Evolutionary conservation across 2,888 invertebrate genomes (phyloP), one percentile per base, ranked within the genome.

Genomic region (Eremobia ochroleuca): DNA sequence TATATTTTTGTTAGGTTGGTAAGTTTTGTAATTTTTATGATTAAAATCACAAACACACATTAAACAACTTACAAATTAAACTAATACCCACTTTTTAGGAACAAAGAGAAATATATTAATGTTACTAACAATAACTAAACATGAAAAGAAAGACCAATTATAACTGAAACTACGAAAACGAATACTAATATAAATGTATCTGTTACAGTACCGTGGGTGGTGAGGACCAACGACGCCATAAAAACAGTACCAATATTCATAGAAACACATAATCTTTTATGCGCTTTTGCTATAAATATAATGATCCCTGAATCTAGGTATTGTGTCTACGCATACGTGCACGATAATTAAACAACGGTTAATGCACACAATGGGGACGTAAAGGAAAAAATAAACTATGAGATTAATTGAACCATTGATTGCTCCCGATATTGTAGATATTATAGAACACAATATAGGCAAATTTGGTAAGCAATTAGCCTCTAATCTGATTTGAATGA

Each of bases 271-370:
- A 80, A 77, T 46, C 73, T 75, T 87, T 87, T 77, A 68, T 87
- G 58, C 74, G 40, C 65, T 82, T 79, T 89, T 87, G 86, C 78
- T 79, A 87, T 82, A 79, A 87, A 76, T 80, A 77, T 59, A 66
- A 81, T 85, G 66, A 88, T 68, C 52, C 18, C 72, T 81, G 69
- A 73, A 76, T 82, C 46, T 64, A 64, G 61, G 59, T 70, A 79
- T 67, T 87, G 81, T 82, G 73, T 55, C 83, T 67, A 77, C 61
- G 79, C 77, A 87, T 85, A 82, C 59, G 83, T 72, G 25, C 49
- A 18, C 40, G 61, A 55, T 87, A 73, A 80, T 88, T 81, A 87
- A 69, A 76, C 65, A 70, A 79, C 67, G 31, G 59, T 74, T 76
- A 62, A 81, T 73, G 28, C 68, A 73, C 43, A 73, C 66, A 62